Base-by-base conservation (phyloP, 2,888 invertebrate species). In the Neuroscelio doddi region DNA sequence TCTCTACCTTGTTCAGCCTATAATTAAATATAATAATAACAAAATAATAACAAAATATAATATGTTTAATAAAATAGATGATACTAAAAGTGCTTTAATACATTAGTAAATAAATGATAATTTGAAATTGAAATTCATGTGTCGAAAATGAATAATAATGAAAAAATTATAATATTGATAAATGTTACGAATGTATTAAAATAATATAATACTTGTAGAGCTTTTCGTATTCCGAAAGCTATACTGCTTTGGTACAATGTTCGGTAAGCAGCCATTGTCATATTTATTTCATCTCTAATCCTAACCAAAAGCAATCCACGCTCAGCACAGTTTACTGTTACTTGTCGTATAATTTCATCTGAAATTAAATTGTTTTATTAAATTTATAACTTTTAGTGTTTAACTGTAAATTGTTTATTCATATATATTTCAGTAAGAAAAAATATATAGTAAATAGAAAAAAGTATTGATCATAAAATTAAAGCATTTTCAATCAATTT, bases 181-280 rank as follows among this genome's bases (percentile, higher is more conserved):
- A n/a, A n/a, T n/a, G n/a, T n/a, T n/a, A n/a, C n/a, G n/a, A 16
- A 3, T 21, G n/a, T 39, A 39, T 3, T 7, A 27, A 9, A 24
- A 47, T 47, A 27, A 34, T 24, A 17, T 58, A 63, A 50, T 73
- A 92, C 92, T 86, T 95, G 94, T 55, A 98, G 86, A n/a, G 98
- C 96, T 87, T 99, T 98, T 65, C 98, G 90, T 91, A 98, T 96
- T 17, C 97, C 98, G 82, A 97, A 99, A 0, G 98, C 97, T 47
- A 98, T 95, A 51, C 97, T 96, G 85, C 97, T 97, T 84, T 98
- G 98, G 80, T 98, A 97, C 1, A 99, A 87, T 0, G 96, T 95
- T 85, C 97, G 96, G 81, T 97, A 98, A 0, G 98, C 97, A 76
- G 96, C 94, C 86, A 98, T 93, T 0, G 98, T 97, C 92, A 98